These are phyloP conservation scores for Bursaphelenchus okinawaensis DNA, from an alignment of 2,888 invertebrate genomes.

Conservation along the genomic window DNA sequence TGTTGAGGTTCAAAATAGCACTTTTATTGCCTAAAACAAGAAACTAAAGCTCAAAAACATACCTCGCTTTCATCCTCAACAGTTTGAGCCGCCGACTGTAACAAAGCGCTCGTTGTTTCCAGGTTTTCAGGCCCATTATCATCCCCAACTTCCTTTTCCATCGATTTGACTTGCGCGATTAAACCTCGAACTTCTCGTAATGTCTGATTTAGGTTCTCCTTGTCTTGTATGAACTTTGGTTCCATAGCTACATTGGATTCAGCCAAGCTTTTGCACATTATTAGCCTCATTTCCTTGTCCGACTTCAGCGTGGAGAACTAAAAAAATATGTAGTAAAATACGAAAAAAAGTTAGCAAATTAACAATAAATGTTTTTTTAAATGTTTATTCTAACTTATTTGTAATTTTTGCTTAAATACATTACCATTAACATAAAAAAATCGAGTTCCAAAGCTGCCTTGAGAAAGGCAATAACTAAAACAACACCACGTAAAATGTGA, in stretches of 20 bases:
- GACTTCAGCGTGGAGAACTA: conserved; percentile 59
- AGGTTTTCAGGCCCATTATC: conserved; percentile 57
- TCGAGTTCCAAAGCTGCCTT: too few species aligned
- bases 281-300: conserved; percentile 80
- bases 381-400: too few species aligned
- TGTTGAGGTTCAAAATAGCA: too few species aligned
- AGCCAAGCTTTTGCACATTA: conserved; percentile 80
- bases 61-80: conserved; percentile 87
- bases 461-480: too few species aligned
- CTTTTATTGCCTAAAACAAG: too few species aligned
- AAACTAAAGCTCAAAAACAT: conserved; percentile 27
- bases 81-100: conserved; percentile 85
- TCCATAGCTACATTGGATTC: conserved; percentile 81
- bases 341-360: too few species aligned
- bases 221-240: conserved; percentile 73
- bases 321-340: neutral
- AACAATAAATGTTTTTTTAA: too few species aligned
- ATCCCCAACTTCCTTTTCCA: conserved; percentile 5
- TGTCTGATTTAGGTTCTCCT: neutral
- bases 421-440: too few species aligned
- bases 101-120: conserved; percentile 78
- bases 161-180: neutral
- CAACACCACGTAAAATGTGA: too few species aligned
- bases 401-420: too few species aligned
- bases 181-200: neutral